A percentile compares a stretch with the other conserved stretches of the same genome.
Evolutionary conservation across 2,797 vertebrate species (phyloP).

Genomic region (Sebastes dallii): DNA sequence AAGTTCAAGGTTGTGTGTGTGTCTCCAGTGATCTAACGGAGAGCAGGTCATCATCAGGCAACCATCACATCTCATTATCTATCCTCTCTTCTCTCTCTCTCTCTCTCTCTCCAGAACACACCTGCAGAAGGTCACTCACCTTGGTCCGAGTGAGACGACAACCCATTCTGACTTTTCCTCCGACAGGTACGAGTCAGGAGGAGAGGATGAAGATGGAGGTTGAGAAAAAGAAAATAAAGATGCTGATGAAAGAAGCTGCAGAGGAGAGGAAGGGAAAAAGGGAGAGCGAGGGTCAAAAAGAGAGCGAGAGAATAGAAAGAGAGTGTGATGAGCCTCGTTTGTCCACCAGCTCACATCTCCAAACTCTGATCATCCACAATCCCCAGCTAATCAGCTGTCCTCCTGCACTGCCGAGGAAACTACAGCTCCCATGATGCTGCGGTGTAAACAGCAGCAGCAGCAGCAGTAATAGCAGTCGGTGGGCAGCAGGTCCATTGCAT

Average conservation of each 20-base stretch:
- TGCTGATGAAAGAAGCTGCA: neutral
- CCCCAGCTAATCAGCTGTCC: constrained; percentile 50
- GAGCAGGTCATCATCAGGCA: constrained; percentile 29
- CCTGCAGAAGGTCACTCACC: constrained; percentile 64
- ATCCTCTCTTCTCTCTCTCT: neutral
- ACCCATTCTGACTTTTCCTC: constrained; percentile 60
- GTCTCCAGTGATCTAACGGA: neutral
- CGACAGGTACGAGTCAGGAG: neutral
- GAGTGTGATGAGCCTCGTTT: constrained; percentile 26
- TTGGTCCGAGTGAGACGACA: constrained; percentile 67
- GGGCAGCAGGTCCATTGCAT: constrained; percentile 53
- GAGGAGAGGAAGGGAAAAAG: neutral
- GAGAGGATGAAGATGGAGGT: neutral
- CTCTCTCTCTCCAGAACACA: neutral
- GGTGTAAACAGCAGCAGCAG: constrained; percentile 52
- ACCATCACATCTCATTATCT: constrained; percentile 24
- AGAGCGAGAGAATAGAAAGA: constrained; percentile 3
- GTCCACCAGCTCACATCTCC: constrained; percentile 63
- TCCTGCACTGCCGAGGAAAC: constrained; percentile 33
- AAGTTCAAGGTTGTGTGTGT: neutral
- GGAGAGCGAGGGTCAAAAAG: neutral
- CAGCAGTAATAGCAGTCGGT: constrained; percentile 24
- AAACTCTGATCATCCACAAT: constrained; percentile 54
- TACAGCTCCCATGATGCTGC: constrained; percentile 66
- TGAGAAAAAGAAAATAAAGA: neutral